Evolutionary conservation across 2,888 invertebrate species (phyloP).

Genomic region (Amphiduros pacificus): DNA sequence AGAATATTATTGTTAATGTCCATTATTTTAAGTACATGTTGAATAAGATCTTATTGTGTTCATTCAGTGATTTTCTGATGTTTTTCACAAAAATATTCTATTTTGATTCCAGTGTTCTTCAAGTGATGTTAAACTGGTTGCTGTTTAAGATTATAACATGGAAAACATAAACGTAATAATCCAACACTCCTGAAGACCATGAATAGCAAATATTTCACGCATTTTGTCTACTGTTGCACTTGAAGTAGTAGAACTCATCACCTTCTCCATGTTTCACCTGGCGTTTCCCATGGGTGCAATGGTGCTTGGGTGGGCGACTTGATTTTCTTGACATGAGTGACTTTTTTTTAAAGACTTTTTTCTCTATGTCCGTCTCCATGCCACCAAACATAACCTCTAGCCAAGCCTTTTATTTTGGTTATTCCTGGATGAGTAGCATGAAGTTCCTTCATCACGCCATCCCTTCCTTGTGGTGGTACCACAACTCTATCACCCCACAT

Average conservation of each 20-base stretch:
- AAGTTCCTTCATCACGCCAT: conserved; percentile 24
- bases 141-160: too few relatives aligned
- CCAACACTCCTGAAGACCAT: conserved; percentile 9
- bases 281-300: conserved; percentile 38
- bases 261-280: conserved; percentile 35
- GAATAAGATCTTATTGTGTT: too few relatives aligned
- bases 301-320: conserved; percentile 23
- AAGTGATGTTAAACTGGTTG: too few relatives aligned
- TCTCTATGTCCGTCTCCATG: conserved; percentile 25
- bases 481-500: conserved; percentile 29
- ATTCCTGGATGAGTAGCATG: conserved; percentile 32
- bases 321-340: conserved; percentile 18
- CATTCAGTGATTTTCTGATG: too few relatives aligned
- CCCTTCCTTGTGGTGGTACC: conserved; percentile 21
- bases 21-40: too few relatives aligned
- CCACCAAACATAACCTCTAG: conserved; percentile 17
- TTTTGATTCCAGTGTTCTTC: too few relatives aligned
- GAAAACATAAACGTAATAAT: too few relatives aligned
- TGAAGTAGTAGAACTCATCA: conserved; percentile 37
- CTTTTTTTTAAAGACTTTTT: conserved; percentile 7
- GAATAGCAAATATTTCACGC: conserved; percentile 31
- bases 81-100: too few relatives aligned
- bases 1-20: too few relatives aligned
- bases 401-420: conserved; percentile 17
- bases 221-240: conserved; percentile 29